Conservation (phyloP, 2,888 invertebrate genomes). For the Pterobdella sp. region DNA sequence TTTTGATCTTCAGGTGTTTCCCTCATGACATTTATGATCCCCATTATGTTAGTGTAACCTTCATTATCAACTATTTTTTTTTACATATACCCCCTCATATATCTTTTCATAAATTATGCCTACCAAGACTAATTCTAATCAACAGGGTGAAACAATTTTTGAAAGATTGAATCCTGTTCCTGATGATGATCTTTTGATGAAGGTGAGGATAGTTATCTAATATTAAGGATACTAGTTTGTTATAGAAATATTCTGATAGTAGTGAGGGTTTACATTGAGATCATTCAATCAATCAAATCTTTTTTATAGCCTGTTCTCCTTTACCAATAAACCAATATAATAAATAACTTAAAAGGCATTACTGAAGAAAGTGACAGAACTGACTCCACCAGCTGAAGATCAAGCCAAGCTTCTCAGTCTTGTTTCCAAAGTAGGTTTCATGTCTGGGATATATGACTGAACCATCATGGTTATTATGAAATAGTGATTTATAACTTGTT, state of each 20-base stretch:
- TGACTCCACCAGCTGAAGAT: constrained; percentile 81
- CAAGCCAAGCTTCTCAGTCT: constrained; percentile 85
- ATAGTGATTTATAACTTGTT: not conserved
- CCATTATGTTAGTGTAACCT: not conserved
- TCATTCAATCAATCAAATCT: not conserved
- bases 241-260: not conserved
- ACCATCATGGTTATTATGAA: too few relatives aligned
- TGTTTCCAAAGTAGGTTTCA: constrained; percentile 58
- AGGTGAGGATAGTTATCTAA: constrained; percentile 53
- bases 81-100: too few relatives aligned
- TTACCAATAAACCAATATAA: not conserved
- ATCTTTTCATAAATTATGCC: too few relatives aligned
- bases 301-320: not conserved
- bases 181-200: constrained; percentile 76
- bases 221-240: not conserved
- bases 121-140: too few relatives aligned
- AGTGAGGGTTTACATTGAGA: too few relatives aligned
- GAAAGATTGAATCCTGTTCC: constrained; percentile 71
- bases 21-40: not conserved
- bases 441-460: too few relatives aligned
- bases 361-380: constrained; percentile 79
- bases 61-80: too few relatives aligned
- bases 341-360: constrained; percentile 60
- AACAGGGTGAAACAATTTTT: constrained; percentile 73
- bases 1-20: too few relatives aligned